Evolutionary conservation across 2,888 invertebrate species (phyloP).

Genomic region (Standfussiana lucernea): DNA sequence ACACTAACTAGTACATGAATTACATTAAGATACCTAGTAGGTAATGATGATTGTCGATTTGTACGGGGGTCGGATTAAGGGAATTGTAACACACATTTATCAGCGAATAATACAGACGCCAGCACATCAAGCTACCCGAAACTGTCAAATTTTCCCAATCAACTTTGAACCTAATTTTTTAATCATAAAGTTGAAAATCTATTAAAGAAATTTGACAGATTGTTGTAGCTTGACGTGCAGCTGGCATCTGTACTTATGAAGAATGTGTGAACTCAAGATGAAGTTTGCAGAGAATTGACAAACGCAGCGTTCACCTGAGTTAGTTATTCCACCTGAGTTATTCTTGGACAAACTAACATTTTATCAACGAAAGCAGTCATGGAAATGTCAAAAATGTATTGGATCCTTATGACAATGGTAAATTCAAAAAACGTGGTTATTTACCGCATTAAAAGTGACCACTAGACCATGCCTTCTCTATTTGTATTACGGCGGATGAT

Average conservation of each 20-base stretch:
- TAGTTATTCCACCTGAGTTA: too few species aligned
- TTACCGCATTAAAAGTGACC: background rate
- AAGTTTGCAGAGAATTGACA: background rate
- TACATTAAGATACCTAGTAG: constrained; percentile 31
- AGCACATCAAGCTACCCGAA: too few species aligned
- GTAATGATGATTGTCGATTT: constrained; percentile 22
- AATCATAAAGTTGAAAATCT: too few species aligned
- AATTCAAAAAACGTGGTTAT: background rate
- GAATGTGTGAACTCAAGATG: too few species aligned
- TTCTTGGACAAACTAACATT: background rate
- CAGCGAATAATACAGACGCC: too few species aligned
- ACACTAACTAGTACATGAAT: constrained; percentile 40
- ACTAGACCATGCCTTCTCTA: background rate
- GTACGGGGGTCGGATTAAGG: constrained; percentile 8
- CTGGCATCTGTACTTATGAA: too few species aligned
- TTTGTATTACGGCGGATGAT: background rate
- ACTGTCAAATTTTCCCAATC: too few species aligned
- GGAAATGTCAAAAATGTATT: background rate
- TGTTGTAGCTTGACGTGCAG: too few species aligned
- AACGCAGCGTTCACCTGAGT: background rate
- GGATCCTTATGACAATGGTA: background rate
- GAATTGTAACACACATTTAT: background rate
- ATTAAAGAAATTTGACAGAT: too few species aligned
- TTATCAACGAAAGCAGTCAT: background rate
- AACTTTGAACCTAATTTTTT: too few species aligned